These are phyloP conservation scores for Clupea harengus DNA, from an alignment of 2,113 vertebrate species.

Conservation along the genomic window DNA sequence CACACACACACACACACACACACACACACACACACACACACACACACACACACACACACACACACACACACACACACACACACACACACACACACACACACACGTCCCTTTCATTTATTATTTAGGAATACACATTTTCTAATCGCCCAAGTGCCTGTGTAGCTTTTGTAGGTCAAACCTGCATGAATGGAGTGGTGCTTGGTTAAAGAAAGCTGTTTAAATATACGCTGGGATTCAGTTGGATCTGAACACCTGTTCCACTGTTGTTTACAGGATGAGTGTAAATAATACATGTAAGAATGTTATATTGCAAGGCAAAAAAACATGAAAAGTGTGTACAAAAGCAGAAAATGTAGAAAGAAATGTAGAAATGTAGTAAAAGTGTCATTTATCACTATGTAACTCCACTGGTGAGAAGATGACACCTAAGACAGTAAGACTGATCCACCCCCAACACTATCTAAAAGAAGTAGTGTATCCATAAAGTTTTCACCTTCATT, in stretches of 20 bases:
- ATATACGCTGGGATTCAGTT: background rate
- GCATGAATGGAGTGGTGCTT: constrained; percentile 75
- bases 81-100: constrained; percentile 38
- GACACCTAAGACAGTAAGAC: background rate
- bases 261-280: background rate
- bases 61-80: background rate
- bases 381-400: background rate
- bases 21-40: constrained; percentile 23
- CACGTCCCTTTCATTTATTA: constrained; percentile 88
- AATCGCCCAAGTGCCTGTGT: constrained; percentile 85
- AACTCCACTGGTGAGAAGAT: background rate
- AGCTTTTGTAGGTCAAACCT: constrained; percentile 90
- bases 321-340: background rate
- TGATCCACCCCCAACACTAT: background rate
- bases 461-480: background rate
- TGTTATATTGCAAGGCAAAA: background rate
- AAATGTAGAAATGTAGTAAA: background rate
- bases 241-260: background rate
- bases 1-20: constrained; percentile 7
- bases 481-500: background rate
- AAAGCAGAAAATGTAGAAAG: background rate
- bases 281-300: background rate
- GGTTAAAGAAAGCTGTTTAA: background rate
- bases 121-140: constrained; percentile 83
- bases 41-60: constrained; percentile 22